A percentile compares a stretch with the other conserved stretches of the same genome.
Conservation (phyloP, 2,888 invertebrate genomes). For the Sinohyriopsis cumingii region DNA sequence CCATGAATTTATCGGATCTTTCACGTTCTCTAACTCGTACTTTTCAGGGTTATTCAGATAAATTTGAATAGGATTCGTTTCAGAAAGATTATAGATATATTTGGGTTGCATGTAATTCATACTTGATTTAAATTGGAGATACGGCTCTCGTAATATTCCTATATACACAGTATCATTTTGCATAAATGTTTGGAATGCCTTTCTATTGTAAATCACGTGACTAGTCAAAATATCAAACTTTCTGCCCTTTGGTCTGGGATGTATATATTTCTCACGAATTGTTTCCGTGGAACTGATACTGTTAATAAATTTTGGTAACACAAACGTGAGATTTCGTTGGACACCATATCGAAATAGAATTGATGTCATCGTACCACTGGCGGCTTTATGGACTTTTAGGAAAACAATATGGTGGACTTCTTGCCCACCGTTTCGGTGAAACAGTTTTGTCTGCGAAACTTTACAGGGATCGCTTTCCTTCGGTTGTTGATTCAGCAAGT, state of each 20-base stretch:
- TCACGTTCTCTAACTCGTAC: slow-evolving; percentile 17
- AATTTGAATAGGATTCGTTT: slow-evolving; percentile 27
- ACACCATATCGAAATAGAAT: slow-evolving; percentile 44
- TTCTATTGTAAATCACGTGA: slow-evolving; percentile 42
- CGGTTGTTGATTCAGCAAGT: too few relatives aligned
- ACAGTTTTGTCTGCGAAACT: slow-evolving; percentile 23
- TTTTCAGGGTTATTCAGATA: slow-evolving; percentile 37
- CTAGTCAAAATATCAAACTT: slow-evolving; percentile 43
- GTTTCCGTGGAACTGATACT: slow-evolving; percentile 29
- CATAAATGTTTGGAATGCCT: slow-evolving; percentile 29
- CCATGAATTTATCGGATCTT: slow-evolving; percentile 24
- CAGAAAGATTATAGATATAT: slow-evolving; percentile 31
- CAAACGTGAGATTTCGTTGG: slow-evolving; percentile 32
- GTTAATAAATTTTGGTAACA: slow-evolving; percentile 37
- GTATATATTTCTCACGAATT: slow-evolving; percentile 23
- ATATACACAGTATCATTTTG: slow-evolving; percentile 38
- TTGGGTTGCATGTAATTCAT: slow-evolving; percentile 42
- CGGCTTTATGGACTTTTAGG: slow-evolving; percentile 49
- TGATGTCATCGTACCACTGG: slow-evolving; percentile 43
- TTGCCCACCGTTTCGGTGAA: slow-evolving; percentile 22
- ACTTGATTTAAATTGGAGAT: slow-evolving; percentile 42
- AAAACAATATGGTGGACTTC: slow-evolving; percentile 43
- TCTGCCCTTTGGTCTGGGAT: slow-evolving; percentile 30
- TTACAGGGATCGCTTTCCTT: slow-evolving; percentile 13
- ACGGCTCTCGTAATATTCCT: slow-evolving; percentile 47